These are phyloP conservation scores for Bellardia pandia DNA, from an alignment of 2,888 invertebrate species.

Conservation along the genomic window DNA sequence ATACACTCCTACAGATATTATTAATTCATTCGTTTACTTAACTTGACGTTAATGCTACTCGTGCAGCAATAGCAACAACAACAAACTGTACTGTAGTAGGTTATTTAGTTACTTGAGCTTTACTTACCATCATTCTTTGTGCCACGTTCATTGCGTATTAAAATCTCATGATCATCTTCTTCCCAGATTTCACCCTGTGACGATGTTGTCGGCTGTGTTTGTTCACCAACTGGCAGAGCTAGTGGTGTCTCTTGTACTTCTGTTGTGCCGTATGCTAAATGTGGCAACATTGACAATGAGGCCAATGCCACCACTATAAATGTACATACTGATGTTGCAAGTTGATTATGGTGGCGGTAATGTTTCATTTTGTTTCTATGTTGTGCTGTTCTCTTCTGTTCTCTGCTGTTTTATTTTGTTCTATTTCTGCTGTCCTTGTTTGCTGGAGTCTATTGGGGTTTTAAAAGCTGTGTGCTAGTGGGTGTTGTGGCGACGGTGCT, in stretches of 20 bases:
- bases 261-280: constrained; percentile 80
- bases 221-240: constrained; percentile 83
- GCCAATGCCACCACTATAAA: constrained; percentile 80
- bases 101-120: constrained; percentile 28
- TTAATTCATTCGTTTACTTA: constrained; percentile 62
- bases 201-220: constrained; percentile 83
- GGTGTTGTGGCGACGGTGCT: constrained; percentile 12
- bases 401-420: constrained; percentile 1
- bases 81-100: not conserved
- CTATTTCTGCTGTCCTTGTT: constrained; percentile 22
- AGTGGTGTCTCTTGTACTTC: constrained; percentile 84
- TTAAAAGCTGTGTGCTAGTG: constrained; percentile 4
- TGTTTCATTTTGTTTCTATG: constrained; percentile 68
- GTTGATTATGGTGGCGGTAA: constrained; percentile 72
- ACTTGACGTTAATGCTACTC: constrained; percentile 48
- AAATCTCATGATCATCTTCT: constrained; percentile 91
- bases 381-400: constrained; percentile 35
- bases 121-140: constrained; percentile 86
- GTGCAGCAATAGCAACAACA: not conserved
- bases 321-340: constrained; percentile 64
- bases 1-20: constrained; percentile 37
- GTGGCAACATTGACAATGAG: constrained; percentile 80
- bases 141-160: constrained; percentile 91
- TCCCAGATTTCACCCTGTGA: constrained; percentile 89
- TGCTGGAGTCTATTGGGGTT: constrained; percentile 46